Base-by-base conservation (phyloP, 2,113 vertebrate species). In the Notiomystis cincta region DNA sequence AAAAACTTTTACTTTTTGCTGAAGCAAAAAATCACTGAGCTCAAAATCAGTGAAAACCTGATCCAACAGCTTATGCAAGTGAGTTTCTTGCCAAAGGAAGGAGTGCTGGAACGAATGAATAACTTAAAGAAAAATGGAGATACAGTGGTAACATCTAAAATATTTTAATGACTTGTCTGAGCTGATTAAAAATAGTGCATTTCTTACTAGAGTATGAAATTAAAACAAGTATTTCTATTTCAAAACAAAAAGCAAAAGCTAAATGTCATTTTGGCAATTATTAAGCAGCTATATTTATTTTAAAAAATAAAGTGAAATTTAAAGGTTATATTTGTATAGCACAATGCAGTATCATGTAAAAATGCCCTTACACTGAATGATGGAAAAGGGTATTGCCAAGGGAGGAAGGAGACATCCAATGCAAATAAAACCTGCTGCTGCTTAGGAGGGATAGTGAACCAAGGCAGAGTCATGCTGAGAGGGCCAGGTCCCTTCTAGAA, bases 21-120 rank as follows among this genome's bases (percentile, higher is more conserved):
- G 73, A 89, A 93, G 57, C 3, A 92, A 89, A 94, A 92, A 89
- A 90, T 81, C 60, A 64, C 47, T 17, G 62, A 78, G 72, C 69
- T 95, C 56, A 89, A 89, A 92, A 89, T 76, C 48, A 93, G 72
- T 76, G 83, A 87, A 92, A 86, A 92, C 76, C 93, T 95, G 67
- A 83, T 95, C 93, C 83, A 96, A 92, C 15, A 92, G 51, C 65
- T 96, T 96, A 93, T 92, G 95, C 95, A 94, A 97, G 89, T 82
- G 53, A 75, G 69, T 82, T 76, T 84, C 89, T 65, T 96, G 94
- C 89, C 93, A 97, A 95, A 96, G 71, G 35, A 76, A 93, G 57
- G 83, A 95, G 61, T 67, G n/a, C 80, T 95, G 89, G 65, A 93
- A 89, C 44, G 84, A 94, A 95, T 82, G 1, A 93, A 89, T 95